These are phyloP conservation scores for Radopholus similis DNA, from an alignment of 1,140 invertebrate genomes.

Conservation along the genomic window DNA sequence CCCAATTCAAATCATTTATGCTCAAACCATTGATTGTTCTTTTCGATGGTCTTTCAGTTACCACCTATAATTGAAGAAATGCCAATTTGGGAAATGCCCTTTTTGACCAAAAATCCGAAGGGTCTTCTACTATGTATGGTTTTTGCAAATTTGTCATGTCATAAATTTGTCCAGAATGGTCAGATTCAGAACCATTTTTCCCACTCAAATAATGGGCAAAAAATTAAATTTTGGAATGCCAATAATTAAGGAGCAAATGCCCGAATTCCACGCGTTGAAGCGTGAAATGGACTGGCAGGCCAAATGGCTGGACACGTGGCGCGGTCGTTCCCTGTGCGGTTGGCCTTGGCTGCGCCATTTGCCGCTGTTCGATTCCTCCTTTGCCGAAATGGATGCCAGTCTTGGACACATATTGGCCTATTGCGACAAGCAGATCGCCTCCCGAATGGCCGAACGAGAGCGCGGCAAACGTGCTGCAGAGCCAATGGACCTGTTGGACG, in stretches of 20 bases:
- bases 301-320: background rate
- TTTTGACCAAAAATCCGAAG: no score
- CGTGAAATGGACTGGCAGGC: constrained; percentile 3
- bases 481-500: background rate
- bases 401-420: background rate
- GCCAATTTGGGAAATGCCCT: no score
- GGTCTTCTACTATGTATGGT: no score
- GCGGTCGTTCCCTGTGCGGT: background rate
- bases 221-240: no score
- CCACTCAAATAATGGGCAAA: no score
- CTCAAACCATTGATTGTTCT: no score
- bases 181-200: no score
- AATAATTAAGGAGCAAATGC: constrained; percentile 5
- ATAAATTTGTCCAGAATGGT: no score
- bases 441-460: background rate
- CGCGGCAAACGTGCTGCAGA: background rate
- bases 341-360: constrained; percentile 3
- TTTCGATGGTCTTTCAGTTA: background rate
- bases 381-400: background rate
- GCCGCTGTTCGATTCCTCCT: background rate
- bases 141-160: no score
- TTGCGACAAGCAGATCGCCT: constrained; percentile 3
- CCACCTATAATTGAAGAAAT: no score
- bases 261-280: background rate
- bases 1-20: no score